These are phyloP conservation scores for Baryphthengus martii DNA, from an alignment of 2,113 vertebrate species.

Conservation along the genomic window DNA sequence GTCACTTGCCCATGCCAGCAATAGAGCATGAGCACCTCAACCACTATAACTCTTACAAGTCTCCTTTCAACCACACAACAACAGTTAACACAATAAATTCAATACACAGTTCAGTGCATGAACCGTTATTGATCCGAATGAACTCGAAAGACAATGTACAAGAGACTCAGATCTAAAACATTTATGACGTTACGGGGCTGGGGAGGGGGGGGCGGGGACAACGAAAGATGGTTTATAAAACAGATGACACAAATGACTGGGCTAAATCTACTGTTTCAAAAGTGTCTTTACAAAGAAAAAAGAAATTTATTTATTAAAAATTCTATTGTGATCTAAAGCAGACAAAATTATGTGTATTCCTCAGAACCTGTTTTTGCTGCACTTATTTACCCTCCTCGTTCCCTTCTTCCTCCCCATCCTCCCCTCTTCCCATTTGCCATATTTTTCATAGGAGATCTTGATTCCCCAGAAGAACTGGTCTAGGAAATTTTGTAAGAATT, in stretches of 20 bases:
- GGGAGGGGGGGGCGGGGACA: constrained; percentile 57
- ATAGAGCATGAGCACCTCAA: constrained; percentile 99
- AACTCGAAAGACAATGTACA: constrained; percentile 99
- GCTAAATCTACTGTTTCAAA: constrained; percentile 98
- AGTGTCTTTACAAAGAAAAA: constrained; percentile 99
- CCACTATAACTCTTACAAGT: constrained; percentile 98
- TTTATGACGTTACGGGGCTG: constrained; percentile 69
- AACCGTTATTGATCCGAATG: constrained; percentile 99
- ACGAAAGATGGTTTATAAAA: constrained; percentile 85
- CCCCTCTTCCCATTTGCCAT: constrained; percentile 63
- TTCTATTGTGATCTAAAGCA: constrained; percentile 97
- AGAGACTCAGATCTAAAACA: constrained; percentile 97
- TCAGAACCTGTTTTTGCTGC: constrained; percentile 91
- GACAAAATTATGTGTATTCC: constrained; percentile 92
- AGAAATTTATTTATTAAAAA: constrained; percentile 99
- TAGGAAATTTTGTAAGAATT: constrained; percentile 83
- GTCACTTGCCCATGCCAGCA: constrained; percentile 94
- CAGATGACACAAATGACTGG: constrained; percentile 91
- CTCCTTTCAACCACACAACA: constrained; percentile 93
- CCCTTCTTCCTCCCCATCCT: constrained; percentile 33
- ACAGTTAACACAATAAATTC: constrained; percentile 97
- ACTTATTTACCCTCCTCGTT: constrained; percentile 76
- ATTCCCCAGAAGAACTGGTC: constrained; percentile 73
- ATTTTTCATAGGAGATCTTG: constrained; percentile 76
- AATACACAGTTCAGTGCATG: constrained; percentile 99